Base-by-base conservation (phyloP, 2,888 invertebrate species). In the Agriopis leucophaearia region DNA sequence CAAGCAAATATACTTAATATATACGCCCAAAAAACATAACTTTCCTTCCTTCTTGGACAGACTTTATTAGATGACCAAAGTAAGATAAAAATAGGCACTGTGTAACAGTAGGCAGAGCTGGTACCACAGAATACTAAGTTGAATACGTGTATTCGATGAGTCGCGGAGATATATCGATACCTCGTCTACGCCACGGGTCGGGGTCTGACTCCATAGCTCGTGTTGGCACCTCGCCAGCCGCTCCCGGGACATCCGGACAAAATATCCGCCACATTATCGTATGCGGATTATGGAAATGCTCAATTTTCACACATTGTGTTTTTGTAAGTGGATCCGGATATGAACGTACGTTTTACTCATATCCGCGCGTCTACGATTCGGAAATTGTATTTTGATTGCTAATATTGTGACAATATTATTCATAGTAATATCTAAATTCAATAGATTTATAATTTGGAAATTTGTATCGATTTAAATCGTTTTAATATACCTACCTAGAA, bases 191-290 rank as follows among this genome's bases (percentile, higher is more conserved):
- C 51, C n/a, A 1, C 45, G 57, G 51, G 57, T 58, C 18, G 59
- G 36, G 48, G 48, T 9, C 51, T 18, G 36, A 10, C 6, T 7
- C 38, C 15, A n/a, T 45, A 18, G 60, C 51, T 1, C 52, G 18
- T 15, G 52, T 18, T 64, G 69, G 69, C 69, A n/a, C 9, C 8
- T 12, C 15, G 69, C 69, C 64, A 69, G 67, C 40, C 57, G 62
- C 67, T 59, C 62, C 45, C 57, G 56, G 42, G 56, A 68, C 70
- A 61, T 69, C 72, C 72, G 71, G 64, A 60, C 12, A 68, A 27
- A 71, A 74, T 72, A 63, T 68, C 68, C 60, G 51, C 36, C 38
- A 57, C 54, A 50, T 61, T 72, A 71, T 64, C 64, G 56, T 42
- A 51, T 45, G 45, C 27, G 50, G 59, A 58, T 61, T 66, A 70